Base-by-base conservation (phyloP, 2,888 invertebrate genomes). In the Parnassius glacialis region DNA sequence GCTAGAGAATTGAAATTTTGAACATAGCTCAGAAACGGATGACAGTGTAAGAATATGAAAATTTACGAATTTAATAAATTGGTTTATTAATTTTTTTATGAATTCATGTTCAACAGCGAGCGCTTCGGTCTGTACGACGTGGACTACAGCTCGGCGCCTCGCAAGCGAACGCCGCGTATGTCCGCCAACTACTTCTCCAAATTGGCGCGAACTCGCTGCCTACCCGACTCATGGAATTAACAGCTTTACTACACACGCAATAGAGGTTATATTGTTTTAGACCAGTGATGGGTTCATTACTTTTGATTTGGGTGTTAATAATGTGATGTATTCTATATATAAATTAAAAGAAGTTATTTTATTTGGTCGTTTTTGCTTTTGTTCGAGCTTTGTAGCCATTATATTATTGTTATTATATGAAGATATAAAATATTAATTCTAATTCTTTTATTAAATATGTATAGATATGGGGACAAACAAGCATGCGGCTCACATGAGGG, bases 121-220 rank as follows among this genome's bases (percentile, higher is more conserved):
- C 92, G 93, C 61, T 95, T 95, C 76, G 96, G 96, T 0, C 77
- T 95, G 0, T 94, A 92, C 73, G 92, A 93, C 68, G 94, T 95
- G 42, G 93, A 96, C 79, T 95, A 94, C 74, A 83, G 75, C 0
- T 92, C 93, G 16, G 90, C 93, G 0, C 72, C 87, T 2, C 90
- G 93, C 63, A 91, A 92, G 0, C 87, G 96, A 48, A 93, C 92
- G 0, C 87, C 94, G 1, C 94, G 95, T 63, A 81, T 87, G 9
- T 95, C 95, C 0, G 93, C 93, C 0, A 69, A 75, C 1, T 93
- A 92, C 66, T 94, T 79, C 80, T 79, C 85, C 1, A 66, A 74
- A 3, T 61, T 89, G 0, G 76, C 79, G 0, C 72, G 66, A 43
- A 81, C 82, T 0, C 70, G 73, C 2, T 90, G 89, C 61, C 64